These are phyloP conservation scores for Hyaena hyaena DNA, from an alignment of 2,113 vertebrate species.

Conservation along the genomic window DNA sequence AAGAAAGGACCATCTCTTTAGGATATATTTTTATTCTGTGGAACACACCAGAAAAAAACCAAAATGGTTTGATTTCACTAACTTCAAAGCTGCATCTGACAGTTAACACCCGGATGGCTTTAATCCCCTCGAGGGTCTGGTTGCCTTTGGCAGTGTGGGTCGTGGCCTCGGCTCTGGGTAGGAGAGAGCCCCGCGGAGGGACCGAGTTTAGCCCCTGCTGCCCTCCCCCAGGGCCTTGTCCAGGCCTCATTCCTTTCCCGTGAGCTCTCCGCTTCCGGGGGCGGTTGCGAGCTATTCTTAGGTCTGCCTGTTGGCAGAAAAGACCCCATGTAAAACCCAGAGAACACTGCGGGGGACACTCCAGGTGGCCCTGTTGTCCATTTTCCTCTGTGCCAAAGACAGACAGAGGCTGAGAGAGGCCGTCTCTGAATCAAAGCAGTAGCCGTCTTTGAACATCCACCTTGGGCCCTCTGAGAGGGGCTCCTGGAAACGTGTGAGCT, in stretches of 20 bases:
- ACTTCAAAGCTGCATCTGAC: conserved; percentile 74
- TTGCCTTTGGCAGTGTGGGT: conserved; percentile 49
- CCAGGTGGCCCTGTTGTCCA: conserved; percentile 36
- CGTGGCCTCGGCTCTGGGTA: conserved; percentile 26
- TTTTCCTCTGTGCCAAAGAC: conserved; percentile 82
- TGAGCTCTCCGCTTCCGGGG: neutral
- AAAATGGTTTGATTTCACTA: conserved; percentile 72
- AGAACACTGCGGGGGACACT: neutral
- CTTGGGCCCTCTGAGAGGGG: neutral
- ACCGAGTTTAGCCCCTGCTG: neutral
- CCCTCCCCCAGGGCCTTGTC: neutral
- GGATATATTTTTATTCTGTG: conserved; percentile 79
- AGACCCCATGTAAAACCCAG: conserved; percentile 31
- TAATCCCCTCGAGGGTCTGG: conserved; percentile 39
- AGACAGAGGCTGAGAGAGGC: conserved; percentile 68
- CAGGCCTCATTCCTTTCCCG: neutral
- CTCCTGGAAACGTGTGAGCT: neutral
- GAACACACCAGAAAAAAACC: conserved; percentile 66
- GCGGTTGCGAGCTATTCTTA: neutral
- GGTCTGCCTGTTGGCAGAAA: conserved; percentile 23
- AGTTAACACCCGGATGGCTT: conserved; percentile 55
- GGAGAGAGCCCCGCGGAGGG: conserved; percentile 27
- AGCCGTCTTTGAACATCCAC: neutral
- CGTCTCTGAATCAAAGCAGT: conserved; percentile 39
- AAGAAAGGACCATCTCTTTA: conserved; percentile 83